Percentiles rank a stretch among this genome's conserved stretches.
Evolutionary conservation across 1,140 invertebrate genomes (phyloP).

Genomic region (Papilio helenus): DNA sequence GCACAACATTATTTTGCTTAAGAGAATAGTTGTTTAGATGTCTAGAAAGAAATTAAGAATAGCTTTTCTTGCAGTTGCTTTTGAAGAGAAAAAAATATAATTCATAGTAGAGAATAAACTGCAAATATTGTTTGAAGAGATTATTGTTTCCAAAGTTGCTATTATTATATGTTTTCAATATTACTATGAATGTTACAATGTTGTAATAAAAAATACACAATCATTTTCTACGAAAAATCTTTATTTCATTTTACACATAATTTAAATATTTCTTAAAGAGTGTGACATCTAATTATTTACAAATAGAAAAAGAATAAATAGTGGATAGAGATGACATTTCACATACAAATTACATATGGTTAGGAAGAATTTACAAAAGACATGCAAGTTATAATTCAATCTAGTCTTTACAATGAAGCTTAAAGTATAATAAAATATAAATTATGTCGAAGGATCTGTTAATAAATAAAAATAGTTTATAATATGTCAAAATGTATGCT

Average conservation of each 20-base stretch:
- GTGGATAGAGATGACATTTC: constrained; percentile 60
- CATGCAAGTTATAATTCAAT: background rate
- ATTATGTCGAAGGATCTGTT: constrained; percentile 22
- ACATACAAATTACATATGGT: constrained; percentile 39
- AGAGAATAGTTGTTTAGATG: background rate
- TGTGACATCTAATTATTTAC: constrained; percentile 69
- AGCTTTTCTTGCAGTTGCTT: background rate
- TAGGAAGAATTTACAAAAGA: constrained; percentile 21
- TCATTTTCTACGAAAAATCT: constrained; percentile 49
- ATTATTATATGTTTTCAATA: background rate
- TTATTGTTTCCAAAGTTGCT: too few relatives aligned
- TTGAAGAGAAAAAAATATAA: background rate
- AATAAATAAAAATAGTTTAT: background rate
- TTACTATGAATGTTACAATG: background rate
- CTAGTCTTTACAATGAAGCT: constrained; percentile 34
- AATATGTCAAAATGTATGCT: background rate
- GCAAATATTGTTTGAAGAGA: background rate
- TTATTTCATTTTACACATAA: constrained; percentile 77
- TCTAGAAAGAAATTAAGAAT: background rate
- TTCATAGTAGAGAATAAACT: background rate
- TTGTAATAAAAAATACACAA: constrained; percentile 28
- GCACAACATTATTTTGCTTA: background rate
- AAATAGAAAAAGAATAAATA: constrained; percentile 59
- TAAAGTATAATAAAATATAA: constrained; percentile 24
- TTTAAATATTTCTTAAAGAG: constrained; percentile 63